A percentile compares a stretch with the other conserved stretches of the same genome.
phyloP scores from a whole-genome alignment of 1,140 invertebrate species.

The Drosophila pectinifera region DNA sequence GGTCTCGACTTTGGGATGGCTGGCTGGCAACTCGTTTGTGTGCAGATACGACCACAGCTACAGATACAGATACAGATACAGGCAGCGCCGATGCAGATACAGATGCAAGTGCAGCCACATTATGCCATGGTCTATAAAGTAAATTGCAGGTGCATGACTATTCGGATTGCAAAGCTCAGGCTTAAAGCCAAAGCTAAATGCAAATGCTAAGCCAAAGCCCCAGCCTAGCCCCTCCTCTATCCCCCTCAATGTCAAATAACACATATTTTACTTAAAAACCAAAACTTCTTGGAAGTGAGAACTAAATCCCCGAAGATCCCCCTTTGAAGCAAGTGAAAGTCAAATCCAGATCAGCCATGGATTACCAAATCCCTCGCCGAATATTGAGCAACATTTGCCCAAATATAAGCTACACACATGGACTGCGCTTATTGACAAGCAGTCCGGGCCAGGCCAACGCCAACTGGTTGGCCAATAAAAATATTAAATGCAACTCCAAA shows the following conservation, averaged over 20 bases:
- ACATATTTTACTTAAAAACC: slow-evolving; percentile 21
- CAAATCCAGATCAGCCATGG: slow-evolving; percentile 2
- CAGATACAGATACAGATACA: slow-evolving; percentile 16
- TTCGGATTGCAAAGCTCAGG: slow-evolving; percentile 64
- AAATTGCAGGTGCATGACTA: slow-evolving; percentile 85
- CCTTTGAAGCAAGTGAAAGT: slow-evolving; percentile 30
- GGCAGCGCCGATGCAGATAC: slow-evolving; percentile 37
- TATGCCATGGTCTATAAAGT: slow-evolving; percentile 85
- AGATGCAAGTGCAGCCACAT: slow-evolving; percentile 63
- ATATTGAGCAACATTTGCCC: slow-evolving; percentile 28
- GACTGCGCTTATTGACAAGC: slow-evolving; percentile 50
- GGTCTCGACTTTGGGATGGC: slow-evolving; percentile 60
- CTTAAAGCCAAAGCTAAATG: slow-evolving; percentile 15
- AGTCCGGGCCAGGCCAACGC: slow-evolving; percentile 13
- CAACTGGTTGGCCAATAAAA: slow-evolving; percentile 69
- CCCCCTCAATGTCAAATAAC: slow-evolving; percentile 52
- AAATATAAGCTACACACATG: slow-evolving; percentile 30
- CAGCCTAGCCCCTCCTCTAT: slow-evolving; percentile 40
- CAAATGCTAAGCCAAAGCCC: slow-evolving; percentile 25
- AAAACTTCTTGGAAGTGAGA: neutral
- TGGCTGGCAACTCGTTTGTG: slow-evolving; percentile 39
- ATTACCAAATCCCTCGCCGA: neutral
- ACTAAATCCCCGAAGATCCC: neutral
- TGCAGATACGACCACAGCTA: slow-evolving; percentile 18
- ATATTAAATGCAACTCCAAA: slow-evolving; percentile 60